A percentile compares a stretch with the other conserved stretches of the same genome.
Conservation (phyloP, 2,797 vertebrate genomes). For the Setipinna tenuifilis region DNA sequence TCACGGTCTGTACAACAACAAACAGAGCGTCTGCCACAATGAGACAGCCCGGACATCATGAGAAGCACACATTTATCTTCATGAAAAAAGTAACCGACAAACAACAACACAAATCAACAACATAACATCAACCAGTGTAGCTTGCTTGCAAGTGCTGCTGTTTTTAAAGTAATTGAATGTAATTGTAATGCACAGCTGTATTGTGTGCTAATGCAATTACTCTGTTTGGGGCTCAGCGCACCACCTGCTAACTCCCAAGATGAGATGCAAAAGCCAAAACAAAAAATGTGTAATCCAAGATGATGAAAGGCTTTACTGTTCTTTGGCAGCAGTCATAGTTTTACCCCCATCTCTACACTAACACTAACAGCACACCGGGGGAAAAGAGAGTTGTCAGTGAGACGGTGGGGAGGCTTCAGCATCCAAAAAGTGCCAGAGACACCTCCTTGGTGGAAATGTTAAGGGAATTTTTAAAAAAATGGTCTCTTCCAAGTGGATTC, state of each 20-base stretch:
- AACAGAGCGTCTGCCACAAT: not conserved
- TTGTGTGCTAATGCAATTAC: slow-evolving; percentile 9
- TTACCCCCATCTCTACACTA: slow-evolving; percentile 4
- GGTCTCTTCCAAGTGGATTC: not conserved
- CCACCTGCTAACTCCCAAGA: slow-evolving; percentile 19
- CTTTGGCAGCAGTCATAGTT: slow-evolving; percentile 1
- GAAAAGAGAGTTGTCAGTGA: not conserved
- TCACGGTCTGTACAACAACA: not conserved
- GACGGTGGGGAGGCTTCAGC: not conserved
- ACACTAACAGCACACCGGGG: not conserved
- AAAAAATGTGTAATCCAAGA: slow-evolving; percentile 16
- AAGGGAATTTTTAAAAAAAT: not conserved
- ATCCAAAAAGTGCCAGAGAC: not conserved
- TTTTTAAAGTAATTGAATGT: slow-evolving; percentile 5
- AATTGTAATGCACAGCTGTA: slow-evolving; percentile 18
- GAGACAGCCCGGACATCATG: not conserved
- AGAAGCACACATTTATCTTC: not conserved
- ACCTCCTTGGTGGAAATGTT: not conserved
- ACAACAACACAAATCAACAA: not conserved
- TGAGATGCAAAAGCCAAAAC: slow-evolving; percentile 15
- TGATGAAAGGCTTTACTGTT: slow-evolving; percentile 15
- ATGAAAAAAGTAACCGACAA: not conserved
- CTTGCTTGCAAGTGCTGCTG: not conserved
- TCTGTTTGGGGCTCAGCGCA: not conserved
- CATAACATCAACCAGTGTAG: not conserved